Evolutionary conservation across 1,140 invertebrate genomes (phyloP), one percentile per base, ranked within the genome.

Genomic region (Cyrtorhinus lividipennis): DNA sequence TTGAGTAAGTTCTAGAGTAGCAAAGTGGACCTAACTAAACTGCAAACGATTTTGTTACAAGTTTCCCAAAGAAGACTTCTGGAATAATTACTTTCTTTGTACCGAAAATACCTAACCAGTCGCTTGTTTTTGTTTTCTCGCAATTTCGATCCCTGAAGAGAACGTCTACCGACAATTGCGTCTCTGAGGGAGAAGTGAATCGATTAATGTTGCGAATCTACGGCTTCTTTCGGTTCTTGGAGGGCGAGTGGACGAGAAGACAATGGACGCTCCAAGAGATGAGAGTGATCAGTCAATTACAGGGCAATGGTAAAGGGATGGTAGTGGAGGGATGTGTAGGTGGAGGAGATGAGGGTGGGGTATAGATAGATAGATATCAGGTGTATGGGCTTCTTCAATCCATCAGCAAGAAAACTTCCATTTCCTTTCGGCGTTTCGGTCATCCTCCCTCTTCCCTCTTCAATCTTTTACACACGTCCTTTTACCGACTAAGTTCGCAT

Each of bases 331-430:
- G n/a, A 44, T n/a, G n/a, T n/a, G n/a, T 53, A 53, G 8, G 10
- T 22, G 48, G 48, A 8, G 20, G 20, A 20, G 18, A 53, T 12
- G 48, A 20, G 48, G 48, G 18, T 8, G 20, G 18, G 48, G 20
- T 53, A 53, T 53, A 53, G 48, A 53, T 53, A 53, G 48, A 53
- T 53, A 53, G 20, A 22, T 53, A 53, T 53, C 48, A 53, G 48
- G 48, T 53, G 48, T 53, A 53, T 53, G 48, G 48, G 48, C 20
- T 22, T 53, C 20, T 53, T 53, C 48, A 53, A 53, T 53, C 48
- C 48, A 53, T 53, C 48, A 53, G 48, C 20, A 12, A 22, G 48
- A 53, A 53, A 53, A 53, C 48, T 53, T 53, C 48, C 48, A 53
- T 53, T 53, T 53, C 48, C 48, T 20, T 20, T 22, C 10, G 8